Base-by-base conservation (phyloP, 2,113 vertebrate genomes). In the Caracal caracal region DNA sequence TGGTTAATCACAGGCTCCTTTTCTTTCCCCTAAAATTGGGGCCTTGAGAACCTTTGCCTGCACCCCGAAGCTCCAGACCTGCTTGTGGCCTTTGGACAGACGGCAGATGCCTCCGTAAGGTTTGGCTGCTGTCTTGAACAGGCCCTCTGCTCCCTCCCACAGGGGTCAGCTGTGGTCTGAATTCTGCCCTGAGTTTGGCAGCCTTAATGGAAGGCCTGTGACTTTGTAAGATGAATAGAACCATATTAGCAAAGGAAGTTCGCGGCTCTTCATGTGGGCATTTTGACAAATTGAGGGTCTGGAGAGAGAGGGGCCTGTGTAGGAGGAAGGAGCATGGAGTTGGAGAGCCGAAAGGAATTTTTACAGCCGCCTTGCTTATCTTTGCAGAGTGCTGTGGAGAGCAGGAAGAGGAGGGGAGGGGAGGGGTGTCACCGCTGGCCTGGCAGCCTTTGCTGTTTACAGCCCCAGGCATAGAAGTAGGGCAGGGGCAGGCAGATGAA, bases 201-300 rank as follows among this genome's bases (percentile, higher is more conserved):
- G 94, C 92, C 92, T 28, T 24, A 79, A 47, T 16, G 26, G 49
- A 75, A 91, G 86, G 75, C 40, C 79, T 68, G 16, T 40, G 84
- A 90, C 53, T 35, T 92, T 90, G 94, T 59, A 11, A 85, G 73
- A 68, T 37, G 96, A 93, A 22, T 15, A 40, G 59, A 93, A 51
- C 17, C 49, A 24, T 87, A 35, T 79, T 65, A 87, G 28, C 70
- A 76, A 82, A 75, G 80, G 86, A 96, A 92, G 35, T n/a, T 40
- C 43, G 68, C 6, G 2, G 30, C 24, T 49, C 63, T 85, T 20
- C 17, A 22, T 37, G 2, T 16, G 35, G 90, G 78, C 73, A 28
- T 71, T 30, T 85, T 78, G 92, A 53, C 92, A 70, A 65, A 68
- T 17, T 53, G 5, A 9, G 11, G 53, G 49, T 35, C 73, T 47